Evolutionary conservation across 2,797 vertebrate genomes (phyloP), one percentile per base, ranked within the genome.

Genomic region (Allobates femoralis): DNA sequence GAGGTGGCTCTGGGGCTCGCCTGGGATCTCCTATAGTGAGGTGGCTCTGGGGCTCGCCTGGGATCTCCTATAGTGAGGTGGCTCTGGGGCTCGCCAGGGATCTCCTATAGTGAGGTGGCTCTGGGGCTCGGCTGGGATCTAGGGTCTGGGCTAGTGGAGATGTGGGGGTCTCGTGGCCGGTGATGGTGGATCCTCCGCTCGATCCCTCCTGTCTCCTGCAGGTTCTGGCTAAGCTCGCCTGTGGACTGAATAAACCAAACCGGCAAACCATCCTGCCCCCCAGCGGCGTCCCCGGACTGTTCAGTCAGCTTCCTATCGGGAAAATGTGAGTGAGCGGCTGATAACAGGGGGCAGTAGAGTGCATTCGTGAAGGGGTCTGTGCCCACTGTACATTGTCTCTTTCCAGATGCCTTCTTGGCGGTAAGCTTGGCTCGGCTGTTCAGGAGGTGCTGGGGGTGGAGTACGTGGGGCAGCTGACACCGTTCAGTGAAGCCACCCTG

Each of bases 241-340:
- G 98, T 90, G 97, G 98, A 67, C 90, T 99, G 84, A 98, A 99
- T 93, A 99, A 99, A 90, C 98, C 98, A 12, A 99, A 99, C 90
- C 94, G 95, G 2, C 98, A 99, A 93, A 99, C 98, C 0, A 80
- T 99, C 46, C 74, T 99, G 46, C 95, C 97, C 23, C 92, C 94
- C 2, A 94, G 90, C 10, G 97, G 96, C 0, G 96, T 99, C 74
- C 89, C 96, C 0, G 93, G 95, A 84, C 96, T 99, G 89, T 99
- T 99, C 90, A 96, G 87, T 91, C 93, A 94, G 0, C 91, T 98
- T 79, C 96, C 97, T 1, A 89, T 99, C 75, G n/a, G 94, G 90
- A 99, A 95, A 89, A 96, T 99, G 98, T 99, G 89, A 96, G 97
- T 94, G 5, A 41, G 37, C 10, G 37, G 37, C 41, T 46, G 41